Conservation (phyloP, 2,113 vertebrate genomes). For the Oryzias celebensis region DNA sequence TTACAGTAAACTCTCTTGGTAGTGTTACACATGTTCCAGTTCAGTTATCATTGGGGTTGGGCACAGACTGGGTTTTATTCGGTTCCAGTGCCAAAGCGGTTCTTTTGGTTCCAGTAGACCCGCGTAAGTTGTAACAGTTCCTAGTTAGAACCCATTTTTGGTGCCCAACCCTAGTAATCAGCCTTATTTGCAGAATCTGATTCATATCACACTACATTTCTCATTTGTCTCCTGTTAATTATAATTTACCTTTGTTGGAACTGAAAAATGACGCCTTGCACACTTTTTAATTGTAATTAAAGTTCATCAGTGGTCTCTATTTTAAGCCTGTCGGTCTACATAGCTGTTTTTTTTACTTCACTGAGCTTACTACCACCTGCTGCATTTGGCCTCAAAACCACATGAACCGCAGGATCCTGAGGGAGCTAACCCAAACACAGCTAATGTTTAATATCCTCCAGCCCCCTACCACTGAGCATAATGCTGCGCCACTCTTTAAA, state of each 20-base stretch:
- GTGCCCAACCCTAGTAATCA: too few species aligned
- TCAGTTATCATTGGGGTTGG: too few species aligned
- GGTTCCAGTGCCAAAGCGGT: too few species aligned
- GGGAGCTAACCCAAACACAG: slow-evolving; percentile 16
- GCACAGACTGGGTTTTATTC: too few species aligned
- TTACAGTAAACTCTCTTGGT: too few species aligned
- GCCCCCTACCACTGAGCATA: not conserved
- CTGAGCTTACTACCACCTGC: slow-evolving; percentile 62
- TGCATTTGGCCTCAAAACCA: slow-evolving; percentile 7
- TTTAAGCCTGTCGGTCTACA: slow-evolving; percentile 69
- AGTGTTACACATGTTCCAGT: too few species aligned
- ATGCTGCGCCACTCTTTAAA: not conserved
- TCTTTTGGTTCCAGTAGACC: too few species aligned
- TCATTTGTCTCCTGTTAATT: not conserved
- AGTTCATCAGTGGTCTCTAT: slow-evolving; percentile 75
- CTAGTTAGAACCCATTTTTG: too few species aligned
- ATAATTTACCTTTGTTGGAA: slow-evolving; percentile 44
- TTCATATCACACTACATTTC: not conserved
- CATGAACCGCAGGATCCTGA: slow-evolving; percentile 11
- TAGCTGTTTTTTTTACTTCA: slow-evolving; percentile 64
- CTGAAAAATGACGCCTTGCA: slow-evolving; percentile 72
- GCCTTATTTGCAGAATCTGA: too few species aligned
- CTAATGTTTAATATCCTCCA: slow-evolving; percentile 5
- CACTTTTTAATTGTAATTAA: slow-evolving; percentile 75
- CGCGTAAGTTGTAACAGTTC: too few species aligned